Percentiles rank a stretch among this genome's conserved stretches.
Evolutionary conservation across 2,797 vertebrate genomes (phyloP).

Genomic region (Vespertilio murinus): DNA sequence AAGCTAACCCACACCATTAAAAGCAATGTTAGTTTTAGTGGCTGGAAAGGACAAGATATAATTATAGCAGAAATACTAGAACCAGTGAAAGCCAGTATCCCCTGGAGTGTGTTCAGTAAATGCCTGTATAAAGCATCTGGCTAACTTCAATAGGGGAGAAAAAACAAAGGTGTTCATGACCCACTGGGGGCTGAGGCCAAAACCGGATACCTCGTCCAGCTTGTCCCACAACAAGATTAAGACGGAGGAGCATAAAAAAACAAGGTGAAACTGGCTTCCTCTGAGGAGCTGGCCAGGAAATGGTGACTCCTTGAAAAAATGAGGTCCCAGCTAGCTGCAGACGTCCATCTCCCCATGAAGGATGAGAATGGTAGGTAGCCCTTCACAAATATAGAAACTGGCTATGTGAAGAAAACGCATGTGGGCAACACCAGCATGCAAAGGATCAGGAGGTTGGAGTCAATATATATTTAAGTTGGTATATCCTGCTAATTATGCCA

Average conservation of each 20-base stretch:
- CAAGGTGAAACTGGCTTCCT: background rate
- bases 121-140: background rate
- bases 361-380: rapidly evolving
- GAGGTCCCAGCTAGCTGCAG: background rate
- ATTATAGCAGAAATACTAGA: background rate
- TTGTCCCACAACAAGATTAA: background rate
- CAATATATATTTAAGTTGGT: background rate
- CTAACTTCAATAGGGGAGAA: background rate
- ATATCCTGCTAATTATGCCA: background rate
- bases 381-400: background rate
- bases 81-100: background rate
- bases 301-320: background rate
- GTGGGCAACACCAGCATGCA: rapidly evolving
- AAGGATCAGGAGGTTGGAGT: background rate
- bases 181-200: background rate
- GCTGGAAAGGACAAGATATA: background rate
- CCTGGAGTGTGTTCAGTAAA: background rate
- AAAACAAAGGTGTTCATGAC: background rate
- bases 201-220: background rate
- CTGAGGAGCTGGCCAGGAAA: background rate
- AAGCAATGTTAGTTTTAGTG: background rate
- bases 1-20: background rate
- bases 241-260: background rate
- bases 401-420: background rate
- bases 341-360: background rate